Conservation (phyloP, 2,113 vertebrate species). For the Chrysemys picta region DNA sequence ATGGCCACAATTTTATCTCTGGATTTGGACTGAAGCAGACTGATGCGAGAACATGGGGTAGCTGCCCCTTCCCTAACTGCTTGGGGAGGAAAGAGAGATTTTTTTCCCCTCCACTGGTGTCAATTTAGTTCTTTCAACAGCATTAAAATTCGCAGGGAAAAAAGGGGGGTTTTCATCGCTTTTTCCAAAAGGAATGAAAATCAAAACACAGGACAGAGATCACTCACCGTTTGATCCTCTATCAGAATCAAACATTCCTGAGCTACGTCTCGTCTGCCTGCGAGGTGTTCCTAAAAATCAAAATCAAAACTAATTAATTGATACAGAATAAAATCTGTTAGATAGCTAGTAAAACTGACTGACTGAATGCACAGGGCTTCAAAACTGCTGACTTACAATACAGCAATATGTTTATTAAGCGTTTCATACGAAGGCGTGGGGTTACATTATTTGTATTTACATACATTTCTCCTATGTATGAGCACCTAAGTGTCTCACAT, state of each 20-base stretch:
- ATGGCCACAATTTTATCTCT: neutral
- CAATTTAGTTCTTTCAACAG: constrained; percentile 12
- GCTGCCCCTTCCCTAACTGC: neutral
- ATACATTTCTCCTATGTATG: constrained; percentile 11
- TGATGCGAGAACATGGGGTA: neutral
- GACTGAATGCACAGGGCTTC: neutral
- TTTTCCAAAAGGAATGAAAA: constrained; percentile 21
- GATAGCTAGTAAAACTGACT: neutral
- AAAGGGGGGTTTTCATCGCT: neutral
- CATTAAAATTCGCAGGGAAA: neutral
- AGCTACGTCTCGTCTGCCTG: constrained; percentile 82
- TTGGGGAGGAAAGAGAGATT: neutral
- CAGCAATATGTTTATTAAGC: neutral
- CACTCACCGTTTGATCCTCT: constrained; percentile 80
- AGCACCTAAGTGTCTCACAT: neutral
- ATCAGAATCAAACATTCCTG: constrained; percentile 87
- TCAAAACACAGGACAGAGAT: neutral
- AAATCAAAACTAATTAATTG: constrained; percentile 47
- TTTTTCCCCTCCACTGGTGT: neutral
- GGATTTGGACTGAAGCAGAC: constrained; percentile 1
- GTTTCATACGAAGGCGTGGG: neutral
- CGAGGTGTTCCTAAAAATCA: constrained; percentile 76
- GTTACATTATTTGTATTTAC: neutral
- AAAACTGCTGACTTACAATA: neutral
- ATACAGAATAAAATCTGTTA: neutral